Conservation (phyloP, 1,140 invertebrate genomes). For the Pseudomyrmex flavicornis region DNA sequence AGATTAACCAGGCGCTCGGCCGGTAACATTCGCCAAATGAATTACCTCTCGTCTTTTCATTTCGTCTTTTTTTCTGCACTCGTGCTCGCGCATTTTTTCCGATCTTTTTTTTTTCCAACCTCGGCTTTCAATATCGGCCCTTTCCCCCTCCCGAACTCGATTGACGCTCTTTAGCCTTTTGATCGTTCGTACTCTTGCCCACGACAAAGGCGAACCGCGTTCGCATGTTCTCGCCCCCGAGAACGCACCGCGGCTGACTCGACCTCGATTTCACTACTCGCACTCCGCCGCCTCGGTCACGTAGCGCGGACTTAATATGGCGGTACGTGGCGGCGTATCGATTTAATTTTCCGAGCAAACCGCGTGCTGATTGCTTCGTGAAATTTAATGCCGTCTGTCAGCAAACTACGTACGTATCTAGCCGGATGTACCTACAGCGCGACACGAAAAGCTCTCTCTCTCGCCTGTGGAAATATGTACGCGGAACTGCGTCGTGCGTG, state of each 20-base stretch:
- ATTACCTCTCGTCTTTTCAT: slow-evolving; percentile 12
- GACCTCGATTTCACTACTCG: slow-evolving; percentile 75
- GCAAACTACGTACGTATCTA: neutral
- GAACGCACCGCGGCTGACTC: slow-evolving; percentile 69
- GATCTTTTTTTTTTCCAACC: slow-evolving; percentile 55
- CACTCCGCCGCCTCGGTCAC: slow-evolving; percentile 42
- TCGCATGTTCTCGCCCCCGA: slow-evolving; percentile 65
- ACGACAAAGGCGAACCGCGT: slow-evolving; percentile 70
- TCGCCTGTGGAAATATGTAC: too few relatives aligned
- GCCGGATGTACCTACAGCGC: too few relatives aligned
- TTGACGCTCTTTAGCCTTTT: slow-evolving; percentile 73
- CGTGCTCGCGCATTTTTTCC: slow-evolving; percentile 2
- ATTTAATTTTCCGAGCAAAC: slow-evolving; percentile 68
- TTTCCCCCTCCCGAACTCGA: slow-evolving; percentile 48
- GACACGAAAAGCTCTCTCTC: neutral
- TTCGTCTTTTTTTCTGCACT: slow-evolving; percentile 1
- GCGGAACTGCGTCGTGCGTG: too few relatives aligned
- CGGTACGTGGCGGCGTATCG: slow-evolving; percentile 61
- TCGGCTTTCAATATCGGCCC: slow-evolving; percentile 61
- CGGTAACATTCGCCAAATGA: slow-evolving; percentile 43
- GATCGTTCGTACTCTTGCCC: slow-evolving; percentile 60
- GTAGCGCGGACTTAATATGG: slow-evolving; percentile 59
- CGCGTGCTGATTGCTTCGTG: slow-evolving; percentile 61
- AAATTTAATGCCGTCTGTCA: slow-evolving; percentile 47
- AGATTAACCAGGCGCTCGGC: slow-evolving; percentile 34